phyloP scores from a whole-genome alignment of 2,113 vertebrate genomes.

The Coturnix japonica region DNA sequence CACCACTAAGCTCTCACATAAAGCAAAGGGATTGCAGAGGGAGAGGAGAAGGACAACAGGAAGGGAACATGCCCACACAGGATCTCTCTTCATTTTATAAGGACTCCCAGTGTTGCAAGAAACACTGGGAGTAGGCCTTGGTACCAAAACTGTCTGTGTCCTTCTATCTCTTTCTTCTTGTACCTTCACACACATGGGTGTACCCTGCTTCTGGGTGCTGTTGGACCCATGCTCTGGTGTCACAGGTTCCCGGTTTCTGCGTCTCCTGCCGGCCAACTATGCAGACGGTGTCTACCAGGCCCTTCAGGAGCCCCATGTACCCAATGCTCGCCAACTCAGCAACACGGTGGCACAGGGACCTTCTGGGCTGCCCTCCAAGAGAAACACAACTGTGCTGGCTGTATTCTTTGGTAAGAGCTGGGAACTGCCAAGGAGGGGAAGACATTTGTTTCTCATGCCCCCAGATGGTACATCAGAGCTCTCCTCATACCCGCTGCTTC shows the following conservation, averaged over 20 bases:
- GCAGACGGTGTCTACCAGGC: slow-evolving; percentile 88
- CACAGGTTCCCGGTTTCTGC: slow-evolving; percentile 84
- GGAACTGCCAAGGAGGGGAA: rapidly evolving
- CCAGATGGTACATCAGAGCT: rapidly evolving
- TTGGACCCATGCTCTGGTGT: not conserved
- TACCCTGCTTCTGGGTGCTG: rapidly evolving
- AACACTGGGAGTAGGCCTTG: not conserved
- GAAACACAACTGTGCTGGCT: slow-evolving; percentile 88
- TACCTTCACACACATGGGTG: rapidly evolving
- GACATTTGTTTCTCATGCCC: rapidly evolving
- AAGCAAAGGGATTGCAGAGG: not conserved
- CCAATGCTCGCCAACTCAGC: slow-evolving; percentile 89
- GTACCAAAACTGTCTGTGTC: not conserved
- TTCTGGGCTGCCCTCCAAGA: slow-evolving; percentile 78
- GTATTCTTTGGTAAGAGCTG: slow-evolving; percentile 90
- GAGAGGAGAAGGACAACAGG: not conserved
- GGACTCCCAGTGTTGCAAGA: not conserved
- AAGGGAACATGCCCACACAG: not conserved
- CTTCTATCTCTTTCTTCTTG: not conserved
- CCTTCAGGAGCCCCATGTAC: slow-evolving; percentile 79
- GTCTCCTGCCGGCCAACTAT: slow-evolving; percentile 85
- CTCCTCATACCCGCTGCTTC: not conserved
- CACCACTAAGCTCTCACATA: not conserved
- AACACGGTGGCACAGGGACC: slow-evolving; percentile 48
- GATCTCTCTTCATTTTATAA: not conserved